Conservation (phyloP, 2,888 invertebrate genomes). For the Rosalia funebris region DNA sequence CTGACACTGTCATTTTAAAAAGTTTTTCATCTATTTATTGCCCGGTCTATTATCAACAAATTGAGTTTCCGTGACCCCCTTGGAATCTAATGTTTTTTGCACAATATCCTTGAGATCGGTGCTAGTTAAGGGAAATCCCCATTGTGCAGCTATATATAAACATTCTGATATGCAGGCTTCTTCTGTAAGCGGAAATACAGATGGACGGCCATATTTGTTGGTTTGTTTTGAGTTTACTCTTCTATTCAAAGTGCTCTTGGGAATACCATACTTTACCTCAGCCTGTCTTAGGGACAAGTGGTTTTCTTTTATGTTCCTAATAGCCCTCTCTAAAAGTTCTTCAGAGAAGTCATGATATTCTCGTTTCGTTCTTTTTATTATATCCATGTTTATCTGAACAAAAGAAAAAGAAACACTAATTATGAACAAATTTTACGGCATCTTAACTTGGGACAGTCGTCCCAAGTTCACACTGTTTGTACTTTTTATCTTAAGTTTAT, state of each 20-base stretch:
- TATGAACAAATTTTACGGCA: not conserved
- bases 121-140: constrained; percentile 3
- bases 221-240: not conserved
- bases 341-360: constrained; percentile 6
- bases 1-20: not conserved
- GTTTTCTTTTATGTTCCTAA: not conserved
- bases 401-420: not conserved
- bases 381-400: not conserved
- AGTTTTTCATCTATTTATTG: not conserved
- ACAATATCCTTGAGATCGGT: constrained; percentile 1
- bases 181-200: not conserved
- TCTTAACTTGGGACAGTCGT: not conserved
- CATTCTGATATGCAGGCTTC: constrained; percentile 3
- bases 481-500: not conserved
- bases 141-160: constrained; percentile 1
- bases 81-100: not conserved
- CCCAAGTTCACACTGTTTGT: not conserved
- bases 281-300: not conserved
- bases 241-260: not conserved
- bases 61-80: not conserved
- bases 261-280: not conserved
- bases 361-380: not conserved
- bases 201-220: not conserved
- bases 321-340: not conserved
- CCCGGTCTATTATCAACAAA: constrained; percentile 1